Conservation (phyloP, 1,140 invertebrate species). For the Caenorhabditis latens region DNA sequence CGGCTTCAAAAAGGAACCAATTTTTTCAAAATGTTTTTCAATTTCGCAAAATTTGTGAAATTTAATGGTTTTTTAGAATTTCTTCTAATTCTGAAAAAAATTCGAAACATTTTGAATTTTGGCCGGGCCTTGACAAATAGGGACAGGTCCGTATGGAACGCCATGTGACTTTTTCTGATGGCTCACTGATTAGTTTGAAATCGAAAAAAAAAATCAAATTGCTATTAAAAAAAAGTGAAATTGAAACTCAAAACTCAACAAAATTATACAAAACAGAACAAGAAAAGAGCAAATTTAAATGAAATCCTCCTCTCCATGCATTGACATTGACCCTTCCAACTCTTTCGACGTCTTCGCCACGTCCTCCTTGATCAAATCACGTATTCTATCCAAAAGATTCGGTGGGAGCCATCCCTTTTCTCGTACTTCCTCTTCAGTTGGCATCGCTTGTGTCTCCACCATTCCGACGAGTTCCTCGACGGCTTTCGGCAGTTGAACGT, state of each 20-base stretch:
- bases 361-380: constrained; percentile 73
- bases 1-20: too few relatives aligned
- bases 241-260: background rate
- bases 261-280: background rate
- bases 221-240: background rate
- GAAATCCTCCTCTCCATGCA: background rate
- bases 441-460: constrained; percentile 32
- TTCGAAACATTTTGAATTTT: too few relatives aligned
- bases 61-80: too few relatives aligned
- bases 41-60: too few relatives aligned
- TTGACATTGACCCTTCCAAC: constrained; percentile 35
- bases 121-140: too few relatives aligned
- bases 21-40: too few relatives aligned
- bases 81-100: too few relatives aligned
- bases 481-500: constrained; percentile 72
- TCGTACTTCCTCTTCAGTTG: constrained; percentile 51
- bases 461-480: constrained; percentile 66
- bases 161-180: too few relatives aligned
- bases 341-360: constrained; percentile 66
- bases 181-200: too few relatives aligned
- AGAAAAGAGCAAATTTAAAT: background rate
- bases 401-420: constrained; percentile 72
- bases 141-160: too few relatives aligned
- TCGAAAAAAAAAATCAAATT: too few relatives aligned
- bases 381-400: constrained; percentile 68